Evolutionary conservation across 2,797 vertebrate genomes (phyloP), one percentile per base, ranked within the genome.

Genomic region (Parauchenoglanis punctatus): DNA sequence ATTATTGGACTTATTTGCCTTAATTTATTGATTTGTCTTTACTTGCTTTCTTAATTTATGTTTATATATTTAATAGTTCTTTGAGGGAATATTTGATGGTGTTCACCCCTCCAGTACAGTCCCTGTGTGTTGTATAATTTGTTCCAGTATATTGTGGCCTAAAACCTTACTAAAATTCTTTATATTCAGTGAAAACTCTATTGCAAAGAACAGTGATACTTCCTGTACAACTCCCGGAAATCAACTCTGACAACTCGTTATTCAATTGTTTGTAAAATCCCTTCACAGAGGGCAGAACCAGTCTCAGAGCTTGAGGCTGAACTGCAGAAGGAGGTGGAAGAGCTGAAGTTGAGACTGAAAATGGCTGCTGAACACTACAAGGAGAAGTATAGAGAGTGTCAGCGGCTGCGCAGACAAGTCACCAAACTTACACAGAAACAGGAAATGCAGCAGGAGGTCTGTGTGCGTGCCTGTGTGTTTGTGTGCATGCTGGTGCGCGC

Each of bases 301-400:
- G 95, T 92, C 83, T 94, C 95, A 0, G 95, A 94, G 90, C 92
- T 95, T 2, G 98, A 99, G 92, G 98, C 97, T 0, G 98, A 99
- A 85, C 94, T 99, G 56, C 97, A 98, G 91, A 97, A 97, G 93
- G 98, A 99, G 92, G 97, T 99, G 91, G 99, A 99, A 94, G 98
- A 99, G 93, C 94, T 99, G 92, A 99, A 98, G 93, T 95, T 99
- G 88, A 97, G 99, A 49, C 96, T 99, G 78, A 98, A 99, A 91
- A 99, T 99, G 99, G 98, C 98, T 40, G 98, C 98, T 35, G 99
- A 99, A 89, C 98, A 99, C 93, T 99, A 99, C 92, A 99, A 98
- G 93, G 98, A 99, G 92, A 99, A 99, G 93, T 99, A 98, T 94
- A 95, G 98, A 90, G 99, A 99, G 93, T 99, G 98, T 89, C 98